phyloP scores from a whole-genome alignment of 2,113 vertebrate species.

The Ancistrus triradiatus region DNA sequence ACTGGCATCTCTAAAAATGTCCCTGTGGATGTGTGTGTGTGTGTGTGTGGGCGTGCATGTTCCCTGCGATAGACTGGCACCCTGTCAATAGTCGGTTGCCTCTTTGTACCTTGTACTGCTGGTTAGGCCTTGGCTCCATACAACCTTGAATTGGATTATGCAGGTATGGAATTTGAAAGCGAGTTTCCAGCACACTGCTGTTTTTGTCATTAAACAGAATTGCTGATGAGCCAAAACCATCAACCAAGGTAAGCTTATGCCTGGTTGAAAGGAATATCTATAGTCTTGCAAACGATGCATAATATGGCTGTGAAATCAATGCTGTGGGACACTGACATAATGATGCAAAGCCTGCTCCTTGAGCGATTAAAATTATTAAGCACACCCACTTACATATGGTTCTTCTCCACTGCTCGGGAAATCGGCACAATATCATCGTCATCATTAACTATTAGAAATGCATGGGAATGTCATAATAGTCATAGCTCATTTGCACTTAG shows the following conservation, averaged over 20 bases:
- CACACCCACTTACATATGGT: constrained; percentile 40
- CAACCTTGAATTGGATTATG: too few species aligned
- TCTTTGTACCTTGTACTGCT: too few species aligned
- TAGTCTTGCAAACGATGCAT: constrained; percentile 6
- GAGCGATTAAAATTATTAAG: constrained; percentile 43
- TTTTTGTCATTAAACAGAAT: too few species aligned
- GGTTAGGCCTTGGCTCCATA: too few species aligned
- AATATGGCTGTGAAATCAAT: constrained; percentile 12
- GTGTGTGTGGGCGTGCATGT: too few species aligned
- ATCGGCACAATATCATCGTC: constrained; percentile 19
- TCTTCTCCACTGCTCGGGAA: constrained; percentile 17
- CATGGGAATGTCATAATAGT: background rate
- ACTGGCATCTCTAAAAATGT: too few species aligned
- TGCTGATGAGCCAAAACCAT: background rate
- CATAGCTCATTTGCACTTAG: too few species aligned
- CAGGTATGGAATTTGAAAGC: too few species aligned
- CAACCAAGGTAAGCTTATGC: constrained; percentile 6
- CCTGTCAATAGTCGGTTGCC: too few species aligned
- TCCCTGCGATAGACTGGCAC: too few species aligned
- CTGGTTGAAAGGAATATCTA: constrained; percentile 4
- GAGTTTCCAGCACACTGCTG: too few species aligned
- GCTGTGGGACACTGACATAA: constrained; percentile 1
- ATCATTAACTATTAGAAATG: background rate
- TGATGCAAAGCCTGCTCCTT: constrained; percentile 14
- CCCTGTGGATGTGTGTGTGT: too few species aligned